These are phyloP conservation scores for Myotis planiceps DNA, from an alignment of 2,797 vertebrate species.

Conservation along the genomic window DNA sequence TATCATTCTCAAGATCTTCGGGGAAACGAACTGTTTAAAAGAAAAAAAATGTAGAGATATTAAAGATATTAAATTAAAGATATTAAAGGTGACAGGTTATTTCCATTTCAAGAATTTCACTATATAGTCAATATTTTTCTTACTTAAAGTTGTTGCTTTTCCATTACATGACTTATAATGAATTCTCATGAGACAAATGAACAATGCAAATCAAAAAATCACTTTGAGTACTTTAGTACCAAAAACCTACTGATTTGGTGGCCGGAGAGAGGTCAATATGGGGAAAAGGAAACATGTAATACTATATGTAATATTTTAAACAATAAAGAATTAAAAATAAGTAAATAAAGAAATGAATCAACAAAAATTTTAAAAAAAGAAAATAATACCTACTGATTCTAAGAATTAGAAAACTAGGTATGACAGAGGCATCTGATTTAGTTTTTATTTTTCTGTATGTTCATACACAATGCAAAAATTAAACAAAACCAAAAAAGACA, in stretches of 20 bases:
- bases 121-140: conserved; percentile 49
- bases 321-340: too few relatives aligned
- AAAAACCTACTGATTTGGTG: conserved; percentile 19
- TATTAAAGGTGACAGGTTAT: conserved; percentile 48
- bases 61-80: conserved; percentile 24
- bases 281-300: too few relatives aligned
- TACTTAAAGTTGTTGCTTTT: conserved; percentile 44
- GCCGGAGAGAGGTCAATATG: too few relatives aligned
- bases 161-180: conserved; percentile 30
- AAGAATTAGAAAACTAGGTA: conserved; percentile 39
- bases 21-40: conserved; percentile 92
- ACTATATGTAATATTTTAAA: too few relatives aligned
- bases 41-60: conserved; percentile 39
- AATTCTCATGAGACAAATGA: conserved; percentile 41
- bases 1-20: conserved; percentile 97
- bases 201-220: conserved; percentile 41
- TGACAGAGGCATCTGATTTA: conserved; percentile 6
- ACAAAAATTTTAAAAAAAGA: too few relatives aligned
- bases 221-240: conserved; percentile 7
- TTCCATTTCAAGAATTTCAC: conserved; percentile 51
- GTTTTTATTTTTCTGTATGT: conserved; percentile 32
- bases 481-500: not conserved
- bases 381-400: conserved; percentile 37
- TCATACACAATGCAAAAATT: conserved; percentile 12
- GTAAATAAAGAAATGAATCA: too few relatives aligned